A percentile compares a stretch with the other conserved stretches of the same genome.
Evolutionary conservation across 2,797 vertebrate species (phyloP).

Genomic region (Dicrostonyx torquatus): DNA sequence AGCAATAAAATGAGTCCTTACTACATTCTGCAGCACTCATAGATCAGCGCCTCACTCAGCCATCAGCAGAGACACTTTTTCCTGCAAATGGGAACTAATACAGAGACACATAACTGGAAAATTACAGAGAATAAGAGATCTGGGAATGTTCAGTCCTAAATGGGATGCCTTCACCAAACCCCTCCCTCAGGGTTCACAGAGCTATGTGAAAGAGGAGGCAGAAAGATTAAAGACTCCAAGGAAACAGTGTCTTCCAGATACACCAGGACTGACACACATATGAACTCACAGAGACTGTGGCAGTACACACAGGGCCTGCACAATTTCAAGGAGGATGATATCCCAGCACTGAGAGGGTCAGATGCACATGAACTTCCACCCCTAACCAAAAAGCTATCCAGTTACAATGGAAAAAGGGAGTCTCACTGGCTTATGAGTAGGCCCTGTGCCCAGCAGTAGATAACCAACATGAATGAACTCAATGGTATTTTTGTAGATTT

Average conservation of each 20-base stretch:
- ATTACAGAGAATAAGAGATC: background rate
- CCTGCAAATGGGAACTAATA: background rate
- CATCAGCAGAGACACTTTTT: background rate
- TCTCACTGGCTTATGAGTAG: background rate
- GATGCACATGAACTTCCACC: background rate
- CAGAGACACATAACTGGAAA: background rate
- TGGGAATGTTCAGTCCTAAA: background rate
- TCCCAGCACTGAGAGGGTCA: background rate
- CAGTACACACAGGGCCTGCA: background rate
- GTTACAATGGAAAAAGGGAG: background rate
- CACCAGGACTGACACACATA: background rate
- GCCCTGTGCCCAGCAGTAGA: background rate
- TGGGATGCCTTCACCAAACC: background rate
- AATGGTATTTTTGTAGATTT: background rate
- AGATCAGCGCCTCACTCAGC: background rate
- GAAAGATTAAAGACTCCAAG: background rate
- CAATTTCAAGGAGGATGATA: background rate
- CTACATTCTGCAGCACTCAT: background rate
- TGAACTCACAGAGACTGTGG: background rate
- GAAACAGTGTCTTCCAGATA: background rate
- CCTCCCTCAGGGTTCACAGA: background rate
- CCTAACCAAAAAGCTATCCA: background rate
- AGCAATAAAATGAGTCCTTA: background rate
- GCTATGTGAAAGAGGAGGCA: background rate
- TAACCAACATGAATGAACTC: background rate